Percentiles rank a stretch among this genome's conserved stretches.
Conservation (phyloP, 2,888 invertebrate species). For the Ochlodes sylvanus region DNA sequence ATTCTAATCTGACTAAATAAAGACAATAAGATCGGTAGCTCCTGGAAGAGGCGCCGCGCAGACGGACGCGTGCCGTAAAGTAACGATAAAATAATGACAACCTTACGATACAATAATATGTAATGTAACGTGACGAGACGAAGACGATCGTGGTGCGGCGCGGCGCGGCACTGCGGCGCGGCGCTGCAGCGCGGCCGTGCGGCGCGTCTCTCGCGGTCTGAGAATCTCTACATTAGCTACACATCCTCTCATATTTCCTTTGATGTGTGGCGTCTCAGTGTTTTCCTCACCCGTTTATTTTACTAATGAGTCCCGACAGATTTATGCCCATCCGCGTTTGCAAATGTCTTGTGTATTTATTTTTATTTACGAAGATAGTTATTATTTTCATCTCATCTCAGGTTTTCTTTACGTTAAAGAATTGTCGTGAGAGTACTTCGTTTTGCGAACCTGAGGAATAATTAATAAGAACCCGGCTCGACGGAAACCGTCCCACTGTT, state of each 20-base stretch:
- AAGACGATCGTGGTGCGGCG: too few relatives aligned
- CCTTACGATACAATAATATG: too few relatives aligned
- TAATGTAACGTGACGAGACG: too few relatives aligned
- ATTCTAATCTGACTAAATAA: too few relatives aligned
- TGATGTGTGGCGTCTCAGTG: conserved; percentile 25
- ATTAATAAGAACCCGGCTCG: neutral
- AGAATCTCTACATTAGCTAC: neutral
- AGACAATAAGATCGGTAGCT: too few relatives aligned
- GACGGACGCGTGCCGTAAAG: too few relatives aligned
- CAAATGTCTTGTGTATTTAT: conserved; percentile 1
- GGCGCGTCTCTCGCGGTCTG: neutral
- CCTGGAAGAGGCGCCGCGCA: too few relatives aligned
- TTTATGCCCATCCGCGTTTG: conserved; percentile 18
- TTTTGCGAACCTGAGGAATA: neutral
- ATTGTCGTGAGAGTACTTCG: neutral
- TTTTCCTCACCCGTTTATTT: conserved; percentile 20
- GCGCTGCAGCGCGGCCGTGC: conserved; percentile 23
- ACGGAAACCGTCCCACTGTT: neutral
- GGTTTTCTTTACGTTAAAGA: neutral
- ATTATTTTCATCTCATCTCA: neutral
- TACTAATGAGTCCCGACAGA: conserved; percentile 26
- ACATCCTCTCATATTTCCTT: conserved; percentile 20
- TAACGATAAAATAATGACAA: too few relatives aligned
- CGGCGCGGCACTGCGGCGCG: neutral
- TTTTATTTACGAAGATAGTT: neutral